phyloP scores from a whole-genome alignment of 2,888 invertebrate species.

The Spisula solida region DNA sequence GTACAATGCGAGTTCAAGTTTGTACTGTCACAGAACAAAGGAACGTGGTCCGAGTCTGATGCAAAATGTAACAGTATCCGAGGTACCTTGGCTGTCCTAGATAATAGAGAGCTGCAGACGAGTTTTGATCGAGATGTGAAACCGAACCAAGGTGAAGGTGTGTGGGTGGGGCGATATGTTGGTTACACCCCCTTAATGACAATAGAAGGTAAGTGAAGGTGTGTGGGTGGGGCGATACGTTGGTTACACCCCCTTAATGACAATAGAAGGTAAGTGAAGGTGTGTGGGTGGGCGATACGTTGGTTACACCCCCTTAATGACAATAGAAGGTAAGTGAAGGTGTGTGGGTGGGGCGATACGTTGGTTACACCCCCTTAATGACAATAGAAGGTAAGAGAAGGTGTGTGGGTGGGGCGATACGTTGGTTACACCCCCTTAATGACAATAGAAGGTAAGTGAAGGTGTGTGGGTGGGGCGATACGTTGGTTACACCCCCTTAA shows the following conservation, averaged over 20 bases:
- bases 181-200: constrained; percentile 57
- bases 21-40: constrained; percentile 46
- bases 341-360: constrained; percentile 67
- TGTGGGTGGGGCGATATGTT: constrained; percentile 68
- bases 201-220: constrained; percentile 58
- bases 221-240: constrained; percentile 49
- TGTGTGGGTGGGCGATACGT: constrained; percentile 68
- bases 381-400: constrained; percentile 65
- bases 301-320: constrained; percentile 54
- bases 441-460: constrained; percentile 66
- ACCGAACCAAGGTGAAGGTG: constrained; percentile 45
- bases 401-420: constrained; percentile 66
- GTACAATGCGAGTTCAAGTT: constrained; percentile 38
- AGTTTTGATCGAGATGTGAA: constrained; percentile 52
- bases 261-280: constrained; percentile 66
- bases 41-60: constrained; percentile 49
- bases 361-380: constrained; percentile 56
- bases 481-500: constrained; percentile 54
- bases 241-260: constrained; percentile 54
- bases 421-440: constrained; percentile 57
- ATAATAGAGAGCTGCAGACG: constrained; percentile 46
- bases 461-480: constrained; percentile 67
- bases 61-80: constrained; percentile 45
- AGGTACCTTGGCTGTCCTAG: constrained; percentile 59
- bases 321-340: constrained; percentile 66